A percentile compares a stretch with the other conserved stretches of the same genome.
These are phyloP conservation scores for Diachasma alloeum DNA, from an alignment of 1,140 invertebrate species.

Conservation along the genomic window DNA sequence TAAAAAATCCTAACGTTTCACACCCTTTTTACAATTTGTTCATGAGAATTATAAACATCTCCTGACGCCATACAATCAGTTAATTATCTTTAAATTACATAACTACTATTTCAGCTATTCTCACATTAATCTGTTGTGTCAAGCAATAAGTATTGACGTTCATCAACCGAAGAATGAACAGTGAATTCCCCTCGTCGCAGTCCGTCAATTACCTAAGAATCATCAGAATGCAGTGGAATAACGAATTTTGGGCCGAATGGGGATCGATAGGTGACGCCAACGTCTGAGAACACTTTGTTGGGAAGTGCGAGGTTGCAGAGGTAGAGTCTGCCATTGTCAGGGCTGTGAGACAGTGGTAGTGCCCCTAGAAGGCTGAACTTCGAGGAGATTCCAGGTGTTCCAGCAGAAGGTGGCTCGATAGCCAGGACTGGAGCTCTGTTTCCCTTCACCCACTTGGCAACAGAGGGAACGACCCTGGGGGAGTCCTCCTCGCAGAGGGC, in stretches of 20 bases:
- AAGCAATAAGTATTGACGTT: no score
- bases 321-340: conserved; percentile 81
- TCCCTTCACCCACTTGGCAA: conserved; percentile 73
- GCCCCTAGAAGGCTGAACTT: conserved; percentile 81
- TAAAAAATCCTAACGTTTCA: neutral
- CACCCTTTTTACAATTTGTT: neutral
- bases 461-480: conserved; percentile 55
- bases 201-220: conserved; percentile 52
- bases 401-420: conserved; percentile 79
- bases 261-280: conserved; percentile 83
- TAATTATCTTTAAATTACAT: no score
- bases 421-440: conserved; percentile 82
- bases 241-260: conserved; percentile 90
- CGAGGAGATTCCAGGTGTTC: conserved; percentile 72
- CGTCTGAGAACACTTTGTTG: conserved; percentile 76
- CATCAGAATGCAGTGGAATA: conserved; percentile 81
- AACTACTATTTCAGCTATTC: no score
- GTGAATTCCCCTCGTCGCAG: no score
- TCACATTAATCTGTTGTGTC: no score
- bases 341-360: conserved; percentile 77
- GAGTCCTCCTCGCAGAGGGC: conserved; percentile 69
- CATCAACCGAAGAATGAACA: no score
- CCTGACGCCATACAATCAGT: neutral
- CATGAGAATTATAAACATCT: neutral
- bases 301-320: conserved; percentile 88